A percentile compares a stretch with the other conserved stretches of the same genome.
Conservation (phyloP, 53 echinoderm and acorn worm genomes). For the Luidia sarsii region DNA sequence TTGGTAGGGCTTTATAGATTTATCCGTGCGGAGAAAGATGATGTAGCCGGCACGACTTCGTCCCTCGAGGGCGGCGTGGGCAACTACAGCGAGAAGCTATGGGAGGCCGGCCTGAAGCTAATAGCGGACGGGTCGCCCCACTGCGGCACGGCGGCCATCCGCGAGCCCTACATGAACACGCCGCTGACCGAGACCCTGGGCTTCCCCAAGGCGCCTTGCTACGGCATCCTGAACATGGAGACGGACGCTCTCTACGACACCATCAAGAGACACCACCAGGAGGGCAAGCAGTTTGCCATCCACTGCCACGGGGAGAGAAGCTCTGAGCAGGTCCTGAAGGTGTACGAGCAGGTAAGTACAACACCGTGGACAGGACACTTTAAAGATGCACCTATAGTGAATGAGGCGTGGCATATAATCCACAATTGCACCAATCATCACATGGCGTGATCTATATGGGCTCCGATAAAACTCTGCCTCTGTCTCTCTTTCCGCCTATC, state of each 20-base stretch:
- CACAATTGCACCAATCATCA: no score
- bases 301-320: constrained; percentile 71
- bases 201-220: constrained; percentile 63
- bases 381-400: no score
- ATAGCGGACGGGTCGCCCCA: constrained; percentile 56
- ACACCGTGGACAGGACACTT: no score
- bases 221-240: constrained; percentile 60
- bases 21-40: no score
- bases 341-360: constrained; percentile 59
- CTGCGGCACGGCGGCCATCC: constrained; percentile 53
- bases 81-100: constrained; percentile 44
- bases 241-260: constrained; percentile 51
- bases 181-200: constrained; percentile 69
- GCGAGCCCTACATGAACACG: constrained; percentile 43
- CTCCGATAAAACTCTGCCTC: no score
- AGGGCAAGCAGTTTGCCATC: constrained; percentile 60
- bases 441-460: no score
- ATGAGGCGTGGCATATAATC: no score
- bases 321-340: constrained; percentile 58
- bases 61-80: constrained; percentile 4
- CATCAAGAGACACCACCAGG: constrained; percentile 37
- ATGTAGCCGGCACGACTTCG: background rate
- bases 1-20: no score
- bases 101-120: constrained; percentile 50
- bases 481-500: no score